Evolutionary conservation across 2,113 vertebrate species (phyloP), one percentile per base, ranked within the genome.

Genomic region (Telmatochromis brachygnathus): DNA sequence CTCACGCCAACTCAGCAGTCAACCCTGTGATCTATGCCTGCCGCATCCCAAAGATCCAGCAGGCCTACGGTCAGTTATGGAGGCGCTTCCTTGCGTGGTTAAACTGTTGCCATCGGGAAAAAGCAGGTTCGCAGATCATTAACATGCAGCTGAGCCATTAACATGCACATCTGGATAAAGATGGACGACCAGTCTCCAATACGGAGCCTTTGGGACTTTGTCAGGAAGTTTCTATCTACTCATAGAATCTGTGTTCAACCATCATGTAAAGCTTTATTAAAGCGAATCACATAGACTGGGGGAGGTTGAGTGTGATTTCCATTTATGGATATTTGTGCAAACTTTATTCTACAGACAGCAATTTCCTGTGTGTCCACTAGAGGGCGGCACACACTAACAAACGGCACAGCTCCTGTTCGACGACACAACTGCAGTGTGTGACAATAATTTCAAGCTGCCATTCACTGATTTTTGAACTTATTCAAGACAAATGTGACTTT

Each of bases 11-110:
- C 91, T 96, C 95, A 7, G 94, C 94, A 9, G 82, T 95, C 75
- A 95, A 95, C 91, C 95, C 95, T 4, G 83, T 96, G 47, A 68
- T 96, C 58, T 96, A 96, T 4, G 94, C 94, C 12, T 95, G 87
- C 13, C 92, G 93, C 87, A 94, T 96, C 79, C 94, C 90, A 65
- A 95, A 95, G 75, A 94, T 96, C 84, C 90, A 85, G 35, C 85
- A 87, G 83, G 94, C 92, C 88, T 94, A 93, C 80, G 4, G 53
- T 65, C 90, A 93, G 45, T 94, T 95, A 77, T 96, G 94, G 94
- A 95, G 79, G 39, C 81, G 81, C 17, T 79, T 92, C 82, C 13
- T 93, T 8, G 1, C 65, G 14, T 88, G 81, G 77, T 19, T 83
- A 14, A 73, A 87, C 81, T 85, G 89, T 84, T 84, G 37, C 65